Base-by-base conservation (phyloP, 2,888 invertebrate species). In the Eurytoma californica region DNA sequence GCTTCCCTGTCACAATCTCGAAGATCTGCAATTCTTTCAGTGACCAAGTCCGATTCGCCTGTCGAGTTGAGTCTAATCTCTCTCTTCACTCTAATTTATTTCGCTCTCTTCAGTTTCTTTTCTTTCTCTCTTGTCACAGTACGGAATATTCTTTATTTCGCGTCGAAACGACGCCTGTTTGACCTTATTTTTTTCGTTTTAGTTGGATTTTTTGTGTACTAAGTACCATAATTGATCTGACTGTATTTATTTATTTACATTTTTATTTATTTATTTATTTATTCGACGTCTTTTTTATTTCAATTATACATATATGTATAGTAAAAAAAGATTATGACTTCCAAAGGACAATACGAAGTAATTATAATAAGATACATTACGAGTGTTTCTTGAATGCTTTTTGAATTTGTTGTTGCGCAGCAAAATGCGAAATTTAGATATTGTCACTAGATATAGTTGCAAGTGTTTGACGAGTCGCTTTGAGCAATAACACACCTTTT, bases 1-100 rank as follows among this genome's bases (percentile, higher is more conserved):
- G 77, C 72, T 83, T 80, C 78, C 83, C 68, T 73, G 72, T 80
- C 80, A 81, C 49, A 80, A 77, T 80, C 51, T 83, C 75, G 83
- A 81, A 69, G 82, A 83, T 67, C 80, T 82, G 63, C 80, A 80
- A 61, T 80, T 80, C 55, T 80, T 82, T 82, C 78, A 82, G 66
- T 82, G 77, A 82, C 74, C 77, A 70, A 78, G 78, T 76, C 75
- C n/a, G 63, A 20, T 66, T 77, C 73, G 60, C 18, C 58, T 14
- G 55, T 74, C 60, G 73, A 80, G 70, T 75, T 80, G 70, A 80
- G 76, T 72, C 51, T 63, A 69, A 39, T 70, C 69, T n/a, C 39
- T 80, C 30, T 80, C 77, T 72, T 67, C 66, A 67, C 60, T 69
- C 24, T 20, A 13, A 18, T 3, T 72, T n/a, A 63, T n/a, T 18